Base-by-base conservation (phyloP, 2,113 vertebrate genomes). In the Montifringilla adamsi region DNA sequence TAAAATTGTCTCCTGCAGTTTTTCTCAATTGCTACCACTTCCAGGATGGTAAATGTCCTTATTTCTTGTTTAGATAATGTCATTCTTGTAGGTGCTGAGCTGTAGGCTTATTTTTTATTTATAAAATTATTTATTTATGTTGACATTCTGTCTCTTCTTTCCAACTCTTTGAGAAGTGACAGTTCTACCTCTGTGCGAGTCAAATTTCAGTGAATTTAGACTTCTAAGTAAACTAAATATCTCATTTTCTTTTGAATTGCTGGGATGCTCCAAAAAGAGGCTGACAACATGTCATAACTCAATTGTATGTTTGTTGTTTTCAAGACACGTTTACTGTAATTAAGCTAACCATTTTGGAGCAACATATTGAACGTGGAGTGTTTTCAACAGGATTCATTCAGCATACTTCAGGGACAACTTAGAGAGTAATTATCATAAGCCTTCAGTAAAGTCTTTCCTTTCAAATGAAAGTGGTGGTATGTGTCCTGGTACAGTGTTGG, bases 71-170 rank as follows among this genome's bases (percentile, higher is more conserved):
- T 92, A 92, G 87, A 41, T 86, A 96, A 92, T 0, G 8, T 50
- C 62, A 78, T 52, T 89, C 58, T 72, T 79, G 22, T 84, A 82
- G 62, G 44, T 74, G 68, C 59, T 81, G 79, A 91, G 90, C 73
- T 84, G 58, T 70, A 86, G 81, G 49, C 81, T 90, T 94, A 97
- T 97, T 79, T 95, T 94, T 96, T 95, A 95, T 97, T 97, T 96
- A 96, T 95, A 90, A 64, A 84, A 85, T 97, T 92, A 97, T 50
- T 97, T 95, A 97, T 97, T 97, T 95, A 95, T 96, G 91, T 84
- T 84, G 85, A 37, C 6, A 5, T 83, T 95, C 77, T 78, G 90
- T 95, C 92, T 97, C 93, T 92, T 92, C 88, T 97, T 97, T 97
- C 96, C 81, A 75, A 82, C 30, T 73, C 46, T 81, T 79, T 75